Base-by-base conservation (phyloP, 2,888 invertebrate species). In the Polyploca ridens region DNA sequence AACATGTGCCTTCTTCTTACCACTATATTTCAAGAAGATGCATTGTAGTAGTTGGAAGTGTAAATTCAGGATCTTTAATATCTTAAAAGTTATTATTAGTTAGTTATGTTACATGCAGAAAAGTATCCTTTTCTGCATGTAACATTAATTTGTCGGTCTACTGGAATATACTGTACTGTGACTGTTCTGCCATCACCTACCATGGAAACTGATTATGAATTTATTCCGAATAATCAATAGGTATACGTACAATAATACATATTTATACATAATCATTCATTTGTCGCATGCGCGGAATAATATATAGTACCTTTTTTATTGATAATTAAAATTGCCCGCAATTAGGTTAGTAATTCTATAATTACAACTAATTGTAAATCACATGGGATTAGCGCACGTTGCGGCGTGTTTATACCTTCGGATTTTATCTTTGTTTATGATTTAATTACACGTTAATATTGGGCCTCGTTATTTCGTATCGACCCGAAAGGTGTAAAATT, bases 271-370 rank as follows among this genome's bases (percentile, higher is more conserved):
- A 84, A 80, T 78, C 74, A 78, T 79, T 83, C 79, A 83, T 84
- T 83, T 83, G 79, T 79, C 79, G 77, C 78, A 69, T 71, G 72
- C 70, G 67, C 74, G 78, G 75, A 63, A 73, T 78, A 77, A 86
- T 90, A 91, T 90, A 90, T 74, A 76, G 41, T 41, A 41, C 41
- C 72, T 68, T 77, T 81, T 83, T 84, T 81, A 81, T 85, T 84
- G 92, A 91, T 93, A 94, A 94, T 93, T 94, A 93, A 91, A 91
- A 91, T 90, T 85, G 87, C 84, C 80, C 81, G 85, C 91, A 91
- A 91, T 93, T 91, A 70, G 72, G 75, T 85, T 81, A 85, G 82
- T 81, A 84, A 77, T 77, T 82, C 81, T 77, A 81, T 91, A 91
- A 91, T 91, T 91, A 91, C 86, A 79, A 79, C 77, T 89, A 90